Conservation (phyloP, 1,140 invertebrate species). For the Rhopalosiphum padi region DNA sequence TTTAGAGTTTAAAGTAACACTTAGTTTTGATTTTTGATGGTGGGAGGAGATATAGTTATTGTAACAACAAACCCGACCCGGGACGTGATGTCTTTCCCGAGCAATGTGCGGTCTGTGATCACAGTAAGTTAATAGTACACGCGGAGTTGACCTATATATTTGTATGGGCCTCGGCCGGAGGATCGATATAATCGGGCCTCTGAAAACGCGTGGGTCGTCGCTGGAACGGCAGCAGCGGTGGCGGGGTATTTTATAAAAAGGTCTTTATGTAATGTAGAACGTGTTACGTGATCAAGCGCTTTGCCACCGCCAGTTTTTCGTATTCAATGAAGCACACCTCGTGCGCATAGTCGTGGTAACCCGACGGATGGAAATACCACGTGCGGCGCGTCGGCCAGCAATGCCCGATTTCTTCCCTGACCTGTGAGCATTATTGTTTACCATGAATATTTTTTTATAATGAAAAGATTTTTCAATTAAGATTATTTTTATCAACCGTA, state of each 20-base stretch:
- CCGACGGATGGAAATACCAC: background rate
- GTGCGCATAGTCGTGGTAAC: background rate
- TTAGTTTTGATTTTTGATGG: background rate
- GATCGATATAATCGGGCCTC: slow-evolving; percentile 44
- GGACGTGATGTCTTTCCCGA: background rate
- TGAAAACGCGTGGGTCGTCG: background rate
- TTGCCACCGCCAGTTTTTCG: background rate
- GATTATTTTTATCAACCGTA: background rate
- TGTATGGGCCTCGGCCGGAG: slow-evolving; percentile 13
- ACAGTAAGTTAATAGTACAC: background rate
- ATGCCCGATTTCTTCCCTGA: background rate
- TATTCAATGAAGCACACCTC: background rate
- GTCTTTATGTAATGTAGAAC: background rate
- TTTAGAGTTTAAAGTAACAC: background rate
- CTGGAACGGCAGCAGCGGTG: background rate
- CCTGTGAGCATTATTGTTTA: background rate
- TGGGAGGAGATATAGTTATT: too few relatives aligned
- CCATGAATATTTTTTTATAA: background rate
- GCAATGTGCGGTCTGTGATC: background rate
- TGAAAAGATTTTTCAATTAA: background rate
- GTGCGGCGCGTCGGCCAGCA: background rate
- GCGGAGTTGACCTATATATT: slow-evolving; percentile 45
- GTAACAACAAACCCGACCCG: background rate
- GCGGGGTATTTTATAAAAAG: background rate
- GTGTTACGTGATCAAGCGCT: background rate